Conservation (phyloP, 2,113 vertebrate species). For the Psilopsiagon aurifrons region DNA sequence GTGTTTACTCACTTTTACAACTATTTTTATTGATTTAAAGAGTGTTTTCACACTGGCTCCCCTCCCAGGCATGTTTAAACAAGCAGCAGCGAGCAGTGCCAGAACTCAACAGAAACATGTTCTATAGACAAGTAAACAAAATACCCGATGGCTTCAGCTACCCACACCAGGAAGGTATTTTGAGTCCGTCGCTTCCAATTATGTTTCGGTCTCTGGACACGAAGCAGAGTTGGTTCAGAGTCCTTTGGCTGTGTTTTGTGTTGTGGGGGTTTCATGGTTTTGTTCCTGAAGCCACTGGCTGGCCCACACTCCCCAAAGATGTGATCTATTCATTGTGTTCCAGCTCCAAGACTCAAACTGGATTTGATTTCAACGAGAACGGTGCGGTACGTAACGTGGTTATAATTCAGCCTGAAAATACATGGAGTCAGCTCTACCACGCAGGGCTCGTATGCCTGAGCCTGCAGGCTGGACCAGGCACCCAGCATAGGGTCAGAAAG, state of each 20-base stretch:
- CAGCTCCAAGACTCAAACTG: not conserved
- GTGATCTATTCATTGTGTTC: slow-evolving; percentile 12
- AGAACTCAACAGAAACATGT: slow-evolving; percentile 1
- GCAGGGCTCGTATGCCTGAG: not conserved
- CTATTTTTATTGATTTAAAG: slow-evolving; percentile 29
- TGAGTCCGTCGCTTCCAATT: slow-evolving; percentile 42
- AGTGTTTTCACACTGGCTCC: slow-evolving; percentile 41
- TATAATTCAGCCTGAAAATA: not conserved
- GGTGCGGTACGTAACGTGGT: not conserved
- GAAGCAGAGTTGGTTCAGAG: slow-evolving; percentile 27
- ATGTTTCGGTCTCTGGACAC: not conserved
- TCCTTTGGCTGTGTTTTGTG: not conserved
- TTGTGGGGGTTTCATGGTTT: not conserved
- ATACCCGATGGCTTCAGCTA: not conserved
- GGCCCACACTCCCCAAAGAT: not conserved
- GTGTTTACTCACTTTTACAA: not conserved
- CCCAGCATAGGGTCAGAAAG: not conserved
- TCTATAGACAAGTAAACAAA: slow-evolving; percentile 59
- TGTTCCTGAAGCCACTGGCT: slow-evolving; percentile 20
- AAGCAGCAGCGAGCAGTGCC: not conserved
- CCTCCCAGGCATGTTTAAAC: slow-evolving; percentile 50
- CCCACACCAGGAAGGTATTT: not conserved
- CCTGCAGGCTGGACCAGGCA: not conserved
- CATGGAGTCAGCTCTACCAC: not conserved
- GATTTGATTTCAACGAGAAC: not conserved